Evolutionary conservation across 2,797 vertebrate genomes (phyloP), one percentile per base, ranked within the genome.

Genomic region (Anolis apletophallus): DNA sequence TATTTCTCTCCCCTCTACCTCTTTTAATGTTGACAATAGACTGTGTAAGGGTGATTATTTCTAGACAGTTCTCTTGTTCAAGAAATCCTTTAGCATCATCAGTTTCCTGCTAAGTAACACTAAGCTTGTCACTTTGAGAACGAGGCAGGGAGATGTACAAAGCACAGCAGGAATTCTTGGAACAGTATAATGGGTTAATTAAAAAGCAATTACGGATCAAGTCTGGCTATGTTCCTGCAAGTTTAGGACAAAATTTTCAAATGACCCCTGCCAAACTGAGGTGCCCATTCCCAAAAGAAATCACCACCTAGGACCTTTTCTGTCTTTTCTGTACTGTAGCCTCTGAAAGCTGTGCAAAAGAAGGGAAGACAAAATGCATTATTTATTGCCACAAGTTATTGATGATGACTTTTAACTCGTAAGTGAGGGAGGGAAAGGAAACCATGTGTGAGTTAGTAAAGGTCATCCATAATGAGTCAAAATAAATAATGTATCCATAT

Each of bases 201-300:
- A 50, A 72, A 64, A 52, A 78, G 32, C 68, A 87, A 52, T 77
- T 64, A 26, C 67, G 29, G 46, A 52, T 83, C n/a, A 40, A 50
- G 26, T 57, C 64, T 83, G 67, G 40, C 16, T 64, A 69, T 61
- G 67, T 61, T 89, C 0, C 0, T 32, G 84, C 72, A 77, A 29
- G 32, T 14, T 4, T n/a, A 2, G 82, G 14, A 5, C 80, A 10
- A 11, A 88, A 80, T 86, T 86, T 80, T 87, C 36, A 87, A 80
- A 90, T 71, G 29, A 59, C 0, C 52, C 52, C 17, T 85, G 12
- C 9, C 11, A 34, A 2, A 83, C 67, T 19, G 61, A 29, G 77
- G 21, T 78, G 67, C 1, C 50, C 14, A 8, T 69, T 81, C 71
- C 1, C 8, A 16, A 21, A 69, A 77, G 19, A 77, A 2, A 68